These are phyloP conservation scores for Tanypteryx hageni DNA, from an alignment of 2,888 invertebrate genomes.

Conservation along the genomic window DNA sequence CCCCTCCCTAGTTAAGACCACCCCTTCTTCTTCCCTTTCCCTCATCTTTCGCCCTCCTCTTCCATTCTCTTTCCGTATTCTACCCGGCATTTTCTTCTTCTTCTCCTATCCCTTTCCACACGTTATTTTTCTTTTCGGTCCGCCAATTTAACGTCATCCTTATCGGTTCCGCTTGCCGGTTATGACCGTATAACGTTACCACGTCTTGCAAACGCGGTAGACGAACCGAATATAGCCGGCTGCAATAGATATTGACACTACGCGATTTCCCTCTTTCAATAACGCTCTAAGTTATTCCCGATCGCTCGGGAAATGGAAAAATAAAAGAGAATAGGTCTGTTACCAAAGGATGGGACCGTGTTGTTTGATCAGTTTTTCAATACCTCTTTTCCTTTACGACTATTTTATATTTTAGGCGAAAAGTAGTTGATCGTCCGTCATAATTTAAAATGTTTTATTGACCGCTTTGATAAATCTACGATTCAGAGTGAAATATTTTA, in stretches of 20 bases:
- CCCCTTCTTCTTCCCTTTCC: background rate
- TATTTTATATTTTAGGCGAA: too few relatives aligned
- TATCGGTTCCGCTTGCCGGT: slow-evolving; percentile 42
- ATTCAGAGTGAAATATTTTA: too few relatives aligned
- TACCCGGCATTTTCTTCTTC: background rate
- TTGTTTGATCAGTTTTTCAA: background rate
- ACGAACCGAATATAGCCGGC: slow-evolving; percentile 32
- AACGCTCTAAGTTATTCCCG: slow-evolving; percentile 21
- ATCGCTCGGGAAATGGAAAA: background rate
- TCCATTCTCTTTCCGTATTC: background rate
- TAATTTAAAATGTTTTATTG: too few relatives aligned
- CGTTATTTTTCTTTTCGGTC: slow-evolving; percentile 56
- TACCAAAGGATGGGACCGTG: background rate
- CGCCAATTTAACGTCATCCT: slow-evolving; percentile 52
- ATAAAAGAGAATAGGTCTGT: background rate
- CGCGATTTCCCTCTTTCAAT: slow-evolving; percentile 12
- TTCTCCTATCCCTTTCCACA: background rate
- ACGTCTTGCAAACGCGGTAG: slow-evolving; percentile 27
- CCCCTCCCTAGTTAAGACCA: background rate
- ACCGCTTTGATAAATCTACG: too few relatives aligned
- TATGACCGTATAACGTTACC: slow-evolving; percentile 41
- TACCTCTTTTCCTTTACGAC: background rate
- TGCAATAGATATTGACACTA: slow-evolving; percentile 53
- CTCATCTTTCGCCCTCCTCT: background rate
- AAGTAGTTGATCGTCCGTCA: too few relatives aligned